Base-by-base conservation (phyloP, 2,797 vertebrate species). In the Saxicola maurus region DNA sequence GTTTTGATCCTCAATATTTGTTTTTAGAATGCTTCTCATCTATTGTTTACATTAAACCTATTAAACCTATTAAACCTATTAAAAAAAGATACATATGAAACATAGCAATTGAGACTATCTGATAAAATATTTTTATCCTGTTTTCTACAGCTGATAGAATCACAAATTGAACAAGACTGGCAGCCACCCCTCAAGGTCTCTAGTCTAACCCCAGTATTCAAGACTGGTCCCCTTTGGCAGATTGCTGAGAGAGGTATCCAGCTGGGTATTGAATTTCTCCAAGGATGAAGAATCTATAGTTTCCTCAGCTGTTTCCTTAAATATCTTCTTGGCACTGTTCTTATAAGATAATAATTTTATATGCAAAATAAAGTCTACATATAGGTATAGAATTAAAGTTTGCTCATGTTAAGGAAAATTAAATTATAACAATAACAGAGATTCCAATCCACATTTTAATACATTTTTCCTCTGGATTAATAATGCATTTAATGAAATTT, bases 211-310 rank as follows among this genome's bases (percentile, higher is more conserved):
- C 4, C 9, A 33, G 10, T 10, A 9, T 7, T 64, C 24, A 52
- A 33, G 7, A 9, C 5, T 2, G 9, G 1, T 28, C 0, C 40
- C 17, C 13, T 23, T 28, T 1, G 1, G 2, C 17, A 52, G 12
- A 45, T 24, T 66, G 14, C 7, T 61, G n/a, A 48, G 11, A 73
- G 23, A 15, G 13, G 6, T 24, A 21, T 31, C 17, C 7, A 9
- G 4, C 4, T 10, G 6, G 9, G 2, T 38, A 18, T 14, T 61
- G 30, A 76, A 49, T 69, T n/a, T 61, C 37, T 49, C n/a, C 24
- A 27, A 17, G 11, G 6, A 24, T 13, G 4, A 19, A 80, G 20
- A 48, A 35, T 21, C 9, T 19, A 49, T 8, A 66, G 21, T 8
- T 35, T 66, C 3, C 17, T 83, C n/a, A 56, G 18, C 9, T 43